Conservation (phyloP, 2,888 invertebrate species). For the Drosophila macrospina region DNA sequence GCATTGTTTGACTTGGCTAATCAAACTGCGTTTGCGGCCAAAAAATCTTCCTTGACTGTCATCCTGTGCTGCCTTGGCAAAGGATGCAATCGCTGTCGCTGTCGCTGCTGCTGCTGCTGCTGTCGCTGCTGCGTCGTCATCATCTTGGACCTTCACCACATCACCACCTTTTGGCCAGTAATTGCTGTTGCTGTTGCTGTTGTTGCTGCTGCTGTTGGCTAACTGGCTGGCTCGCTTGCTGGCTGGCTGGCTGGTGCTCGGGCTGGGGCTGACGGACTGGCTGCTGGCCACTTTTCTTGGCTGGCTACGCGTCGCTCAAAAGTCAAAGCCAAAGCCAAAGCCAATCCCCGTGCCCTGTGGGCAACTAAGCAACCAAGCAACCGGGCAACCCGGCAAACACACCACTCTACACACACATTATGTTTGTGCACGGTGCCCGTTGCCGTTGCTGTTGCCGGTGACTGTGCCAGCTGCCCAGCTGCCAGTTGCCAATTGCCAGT, state of each 20-base stretch:
- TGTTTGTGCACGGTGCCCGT: slow-evolving; percentile 22
- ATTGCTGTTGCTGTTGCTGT: slow-evolving; percentile 50
- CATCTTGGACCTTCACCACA: slow-evolving; percentile 72
- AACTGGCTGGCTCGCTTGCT: slow-evolving; percentile 73
- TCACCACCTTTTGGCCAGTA: slow-evolving; percentile 71
- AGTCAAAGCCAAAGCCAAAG: slow-evolving; percentile 61
- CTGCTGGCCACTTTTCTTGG: slow-evolving; percentile 79
- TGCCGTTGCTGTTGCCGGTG: slow-evolving; percentile 55
- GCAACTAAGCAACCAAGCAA: slow-evolving; percentile 23
- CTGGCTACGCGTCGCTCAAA: slow-evolving; percentile 78
- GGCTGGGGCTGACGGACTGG: slow-evolving; percentile 49
- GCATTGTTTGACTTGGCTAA: slow-evolving; percentile 84
- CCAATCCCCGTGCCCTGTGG: slow-evolving; percentile 63
- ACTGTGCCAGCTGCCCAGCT: slow-evolving; percentile 65
- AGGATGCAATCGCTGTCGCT: slow-evolving; percentile 8
- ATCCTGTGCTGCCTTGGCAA: slow-evolving; percentile 58
- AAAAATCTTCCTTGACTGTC: slow-evolving; percentile 53
- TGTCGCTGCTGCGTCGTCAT: slow-evolving; percentile 32
- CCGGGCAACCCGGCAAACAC: slow-evolving; percentile 8
- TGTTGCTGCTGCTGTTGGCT: slow-evolving; percentile 44
- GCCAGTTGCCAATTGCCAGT: slow-evolving; percentile 68
- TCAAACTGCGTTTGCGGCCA: slow-evolving; percentile 73
- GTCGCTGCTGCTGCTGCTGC: slow-evolving; percentile 14
- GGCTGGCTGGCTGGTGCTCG: slow-evolving; percentile 41
- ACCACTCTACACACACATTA: slow-evolving; percentile 27